Evolutionary conservation across 1,140 invertebrate species (phyloP).

Genomic region (Stegodyphus dumicola): DNA sequence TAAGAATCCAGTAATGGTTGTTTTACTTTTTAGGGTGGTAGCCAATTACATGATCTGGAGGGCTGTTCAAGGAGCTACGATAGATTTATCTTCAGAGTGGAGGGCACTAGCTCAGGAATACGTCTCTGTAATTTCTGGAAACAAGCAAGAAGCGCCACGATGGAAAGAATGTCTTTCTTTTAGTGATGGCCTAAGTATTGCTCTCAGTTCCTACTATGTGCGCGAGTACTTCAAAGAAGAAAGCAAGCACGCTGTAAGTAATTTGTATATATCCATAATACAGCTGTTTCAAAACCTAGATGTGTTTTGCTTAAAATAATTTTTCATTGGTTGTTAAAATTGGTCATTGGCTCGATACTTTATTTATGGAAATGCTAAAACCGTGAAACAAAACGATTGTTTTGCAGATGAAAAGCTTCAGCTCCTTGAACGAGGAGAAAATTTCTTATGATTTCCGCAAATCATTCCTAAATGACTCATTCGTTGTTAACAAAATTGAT

Average conservation of each 20-base stretch:
- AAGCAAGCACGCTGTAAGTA: constrained; percentile 69
- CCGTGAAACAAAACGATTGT: too few relatives aligned
- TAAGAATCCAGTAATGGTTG: not conserved
- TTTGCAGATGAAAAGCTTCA: too few relatives aligned
- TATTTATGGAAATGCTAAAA: too few relatives aligned
- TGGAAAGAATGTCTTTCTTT: constrained; percentile 66
- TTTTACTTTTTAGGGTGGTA: constrained; percentile 58
- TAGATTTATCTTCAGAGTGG: constrained; percentile 79
- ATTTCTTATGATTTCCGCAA: too few relatives aligned
- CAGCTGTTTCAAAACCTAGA: too few relatives aligned
- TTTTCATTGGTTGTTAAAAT: too few relatives aligned
- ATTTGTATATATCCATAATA: too few relatives aligned
- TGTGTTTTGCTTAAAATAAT: too few relatives aligned
- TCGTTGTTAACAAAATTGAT: too few relatives aligned
- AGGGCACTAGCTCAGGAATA: constrained; percentile 78
- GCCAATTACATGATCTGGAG: constrained; percentile 78
- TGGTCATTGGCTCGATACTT: too few relatives aligned
- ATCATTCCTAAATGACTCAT: too few relatives aligned
- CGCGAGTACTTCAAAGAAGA: constrained; percentile 70
- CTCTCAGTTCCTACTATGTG: constrained; percentile 71
- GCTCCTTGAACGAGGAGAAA: too few relatives aligned
- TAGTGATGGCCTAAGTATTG: constrained; percentile 69
- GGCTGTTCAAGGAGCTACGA: constrained; percentile 77
- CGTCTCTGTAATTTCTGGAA: constrained; percentile 75
- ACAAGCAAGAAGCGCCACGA: constrained; percentile 66